Conservation (phyloP, 2,888 invertebrate species). For the Lithophane semibrunnea region DNA sequence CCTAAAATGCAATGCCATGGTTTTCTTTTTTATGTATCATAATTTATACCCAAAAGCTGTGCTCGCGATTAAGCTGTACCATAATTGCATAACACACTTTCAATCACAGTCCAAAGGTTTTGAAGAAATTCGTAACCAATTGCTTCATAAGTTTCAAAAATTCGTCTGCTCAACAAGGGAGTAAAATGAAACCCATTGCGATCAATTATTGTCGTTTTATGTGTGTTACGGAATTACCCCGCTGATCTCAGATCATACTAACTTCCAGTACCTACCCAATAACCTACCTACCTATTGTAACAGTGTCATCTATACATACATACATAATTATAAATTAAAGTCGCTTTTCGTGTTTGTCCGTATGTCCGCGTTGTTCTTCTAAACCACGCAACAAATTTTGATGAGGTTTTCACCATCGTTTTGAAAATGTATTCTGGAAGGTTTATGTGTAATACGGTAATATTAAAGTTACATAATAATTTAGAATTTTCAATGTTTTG, state of each 20-base stretch:
- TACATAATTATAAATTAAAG: too few relatives aligned
- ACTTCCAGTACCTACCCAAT: background rate
- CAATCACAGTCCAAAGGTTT: background rate
- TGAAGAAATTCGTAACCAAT: background rate
- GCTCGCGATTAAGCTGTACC: background rate
- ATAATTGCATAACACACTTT: background rate
- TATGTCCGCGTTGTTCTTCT: too few relatives aligned
- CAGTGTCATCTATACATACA: too few relatives aligned
- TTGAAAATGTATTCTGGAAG: too few relatives aligned
- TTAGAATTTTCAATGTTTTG: too few relatives aligned
- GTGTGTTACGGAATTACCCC: background rate
- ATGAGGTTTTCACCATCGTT: too few relatives aligned
- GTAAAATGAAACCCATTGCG: background rate
- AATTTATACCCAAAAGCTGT: constrained; percentile 1
- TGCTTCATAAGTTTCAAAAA: background rate
- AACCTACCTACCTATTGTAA: background rate
- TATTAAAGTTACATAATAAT: too few relatives aligned
- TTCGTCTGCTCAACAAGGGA: too few relatives aligned
- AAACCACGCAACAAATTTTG: too few relatives aligned
- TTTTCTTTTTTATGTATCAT: constrained; percentile 1
- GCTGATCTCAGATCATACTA: background rate
- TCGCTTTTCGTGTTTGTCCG: too few relatives aligned
- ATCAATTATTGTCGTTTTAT: background rate
- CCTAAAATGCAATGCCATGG: constrained; percentile 6
- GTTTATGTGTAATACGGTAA: too few relatives aligned